phyloP scores from a whole-genome alignment of 2,888 invertebrate genomes.

The Dinocampus coccinellae region DNA sequence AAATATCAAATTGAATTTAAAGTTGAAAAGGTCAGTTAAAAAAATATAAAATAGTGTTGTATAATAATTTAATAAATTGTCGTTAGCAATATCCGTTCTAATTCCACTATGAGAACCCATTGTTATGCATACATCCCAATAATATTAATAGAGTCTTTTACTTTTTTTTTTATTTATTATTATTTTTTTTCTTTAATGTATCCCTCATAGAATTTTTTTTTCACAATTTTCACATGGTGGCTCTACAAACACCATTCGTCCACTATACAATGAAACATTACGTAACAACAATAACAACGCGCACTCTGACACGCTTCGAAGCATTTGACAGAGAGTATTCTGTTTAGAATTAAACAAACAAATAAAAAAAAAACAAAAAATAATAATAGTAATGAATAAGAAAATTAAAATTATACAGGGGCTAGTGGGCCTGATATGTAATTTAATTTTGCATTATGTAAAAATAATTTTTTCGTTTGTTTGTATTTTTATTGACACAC shows the following conservation, averaged over 20 bases:
- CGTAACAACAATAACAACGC: slow-evolving; percentile 49
- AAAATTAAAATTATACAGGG: no score
- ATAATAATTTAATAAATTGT: not conserved
- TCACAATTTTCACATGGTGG: slow-evolving; percentile 45
- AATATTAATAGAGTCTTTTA: not conserved
- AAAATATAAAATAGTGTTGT: not conserved
- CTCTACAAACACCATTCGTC: slow-evolving; percentile 12
- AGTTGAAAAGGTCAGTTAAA: not conserved
- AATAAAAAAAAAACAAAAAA: no score
- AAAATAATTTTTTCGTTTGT: no score
- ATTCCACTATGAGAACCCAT: slow-evolving; percentile 1
- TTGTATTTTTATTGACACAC: no score
- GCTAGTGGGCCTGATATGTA: not conserved
- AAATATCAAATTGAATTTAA: not conserved
- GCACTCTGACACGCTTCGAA: slow-evolving; percentile 56
- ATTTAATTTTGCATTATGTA: not conserved
- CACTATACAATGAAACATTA: slow-evolving; percentile 40
- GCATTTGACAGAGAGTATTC: slow-evolving; percentile 52
- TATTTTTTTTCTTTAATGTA: no score
- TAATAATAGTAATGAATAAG: no score
- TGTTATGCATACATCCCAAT: not conserved
- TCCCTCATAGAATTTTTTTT: slow-evolving; percentile 43
- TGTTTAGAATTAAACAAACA: slow-evolving; percentile 25
- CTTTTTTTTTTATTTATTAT: no score
- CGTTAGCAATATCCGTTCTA: slow-evolving; percentile 15